phyloP scores from a whole-genome alignment of 2,797 vertebrate genomes.

The Artibeus jamaicensis region DNA sequence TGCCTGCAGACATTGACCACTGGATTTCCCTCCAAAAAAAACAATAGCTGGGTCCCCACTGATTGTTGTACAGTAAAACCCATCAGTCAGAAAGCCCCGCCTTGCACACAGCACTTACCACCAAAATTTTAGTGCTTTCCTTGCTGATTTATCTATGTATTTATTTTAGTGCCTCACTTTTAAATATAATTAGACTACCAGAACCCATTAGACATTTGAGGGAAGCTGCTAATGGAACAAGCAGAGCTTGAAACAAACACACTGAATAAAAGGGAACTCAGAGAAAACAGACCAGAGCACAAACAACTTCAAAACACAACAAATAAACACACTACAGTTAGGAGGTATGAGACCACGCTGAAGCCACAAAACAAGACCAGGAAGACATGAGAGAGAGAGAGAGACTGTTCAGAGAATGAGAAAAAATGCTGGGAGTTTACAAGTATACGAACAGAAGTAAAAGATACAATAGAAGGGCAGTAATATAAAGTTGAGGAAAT shows the following conservation, averaged over 20 bases:
- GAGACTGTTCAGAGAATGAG: neutral
- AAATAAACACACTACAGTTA: neutral
- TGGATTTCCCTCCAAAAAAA: neutral
- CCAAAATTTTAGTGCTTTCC: neutral
- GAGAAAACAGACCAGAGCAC: neutral
- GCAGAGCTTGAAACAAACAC: neutral
- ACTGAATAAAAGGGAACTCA: neutral
- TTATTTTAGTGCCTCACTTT: neutral
- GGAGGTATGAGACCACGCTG: neutral
- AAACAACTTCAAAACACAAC: neutral
- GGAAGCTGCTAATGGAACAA: constrained; percentile 17
- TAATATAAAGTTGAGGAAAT: neutral
- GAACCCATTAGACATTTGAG: neutral
- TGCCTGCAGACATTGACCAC: neutral
- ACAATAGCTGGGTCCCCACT: neutral
- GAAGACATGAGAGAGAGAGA: neutral
- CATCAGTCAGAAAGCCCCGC: neutral
- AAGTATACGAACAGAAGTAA: neutral
- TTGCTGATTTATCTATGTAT: neutral
- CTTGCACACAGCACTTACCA: neutral
- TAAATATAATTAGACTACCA: neutral
- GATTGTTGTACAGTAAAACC: neutral
- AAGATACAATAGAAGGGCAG: neutral
- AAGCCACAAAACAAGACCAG: neutral
- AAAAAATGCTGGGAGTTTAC: neutral